A percentile compares a stretch with the other conserved stretches of the same genome.
Conservation (phyloP, 2,113 vertebrate species). For the Pristiophorus japonicus region DNA sequence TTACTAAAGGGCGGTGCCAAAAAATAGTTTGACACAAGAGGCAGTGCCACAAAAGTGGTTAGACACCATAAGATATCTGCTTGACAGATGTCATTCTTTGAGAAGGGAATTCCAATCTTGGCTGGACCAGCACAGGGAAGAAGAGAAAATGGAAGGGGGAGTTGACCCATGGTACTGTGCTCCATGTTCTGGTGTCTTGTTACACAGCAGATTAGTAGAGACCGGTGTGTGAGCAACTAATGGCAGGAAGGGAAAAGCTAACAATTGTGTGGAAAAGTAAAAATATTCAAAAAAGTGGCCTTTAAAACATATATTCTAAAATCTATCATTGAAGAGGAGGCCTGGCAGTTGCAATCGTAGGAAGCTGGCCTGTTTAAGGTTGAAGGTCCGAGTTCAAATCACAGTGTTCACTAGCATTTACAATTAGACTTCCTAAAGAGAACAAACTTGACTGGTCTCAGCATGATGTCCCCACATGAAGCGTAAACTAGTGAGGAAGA, state of each 20-base stretch:
- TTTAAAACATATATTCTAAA: not conserved
- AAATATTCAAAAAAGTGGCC: not conserved
- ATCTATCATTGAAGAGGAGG: not conserved
- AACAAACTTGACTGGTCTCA: not conserved
- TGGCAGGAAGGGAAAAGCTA: not conserved
- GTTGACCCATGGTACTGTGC: not conserved
- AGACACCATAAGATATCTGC: not conserved
- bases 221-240: not conserved
- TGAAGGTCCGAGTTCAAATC: not conserved
- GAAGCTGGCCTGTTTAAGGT: not conserved
- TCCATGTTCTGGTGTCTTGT: not conserved
- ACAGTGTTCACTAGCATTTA: not conserved
- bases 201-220: not conserved
- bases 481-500: not conserved
- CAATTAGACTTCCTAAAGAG: constrained; percentile 7
- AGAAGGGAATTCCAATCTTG: not conserved
- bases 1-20: not conserved
- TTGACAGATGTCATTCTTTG: constrained; percentile 19
- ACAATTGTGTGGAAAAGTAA: not conserved
- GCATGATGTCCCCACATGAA: not conserved
- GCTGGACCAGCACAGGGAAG: not conserved
- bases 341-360: not conserved
- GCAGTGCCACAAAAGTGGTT: not conserved
- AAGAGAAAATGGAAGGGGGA: not conserved
- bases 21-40: not conserved